Evolutionary conservation across 2,888 invertebrate species (phyloP), one percentile per base, ranked within the genome.

Genomic region (Creontiades dilutus): DNA sequence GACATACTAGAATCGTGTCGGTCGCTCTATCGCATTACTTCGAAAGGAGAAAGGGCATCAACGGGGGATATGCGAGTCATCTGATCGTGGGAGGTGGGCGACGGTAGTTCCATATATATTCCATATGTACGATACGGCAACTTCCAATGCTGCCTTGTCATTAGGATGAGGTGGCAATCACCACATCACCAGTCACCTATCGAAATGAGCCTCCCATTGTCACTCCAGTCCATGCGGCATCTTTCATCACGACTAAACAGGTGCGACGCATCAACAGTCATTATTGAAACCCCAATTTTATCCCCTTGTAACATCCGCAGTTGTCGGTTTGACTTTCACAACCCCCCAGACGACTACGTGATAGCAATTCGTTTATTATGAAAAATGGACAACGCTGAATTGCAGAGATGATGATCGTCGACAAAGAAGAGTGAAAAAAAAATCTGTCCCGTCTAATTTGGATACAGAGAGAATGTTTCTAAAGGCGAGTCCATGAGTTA

Each of bases 131-230:
- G 37, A 37, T 57, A 7, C 57, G 57, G 57, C 19, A 57, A 16
- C 57, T 16, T n/a, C 57, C 19, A n/a, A 57, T n/a, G n/a, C 19
- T 7, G 14, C 57, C 57, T n/a, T 57, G 57, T 57, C 57, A 76
- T 46, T 47, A 81, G 47, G 47, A 81, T 81, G 81, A 81, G 47
- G 46, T 81, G 81, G 81, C 81, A 81, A 81, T 81, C 81, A 81
- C 81, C 14, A 46, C 37, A 37, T 37, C 37, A 37, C 37, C 37
- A 37, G 37, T 37, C 37, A 28, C 80, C 80, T 28, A n/a, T 28
- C 37, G 81, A 81, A 81, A 81, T 48, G 80, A 80, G n/a, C 81
- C 47, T 16, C 37, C 81, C 47, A 81, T 81, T 81, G 81, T 81
- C 37, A 81, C n/a, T 11, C 47, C 19, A 37, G 27, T 27, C 46